A percentile compares a stretch with the other conserved stretches of the same genome.
phyloP scores from a whole-genome alignment of 2,797 vertebrate genomes.

The Ctenosaura bakeri region DNA sequence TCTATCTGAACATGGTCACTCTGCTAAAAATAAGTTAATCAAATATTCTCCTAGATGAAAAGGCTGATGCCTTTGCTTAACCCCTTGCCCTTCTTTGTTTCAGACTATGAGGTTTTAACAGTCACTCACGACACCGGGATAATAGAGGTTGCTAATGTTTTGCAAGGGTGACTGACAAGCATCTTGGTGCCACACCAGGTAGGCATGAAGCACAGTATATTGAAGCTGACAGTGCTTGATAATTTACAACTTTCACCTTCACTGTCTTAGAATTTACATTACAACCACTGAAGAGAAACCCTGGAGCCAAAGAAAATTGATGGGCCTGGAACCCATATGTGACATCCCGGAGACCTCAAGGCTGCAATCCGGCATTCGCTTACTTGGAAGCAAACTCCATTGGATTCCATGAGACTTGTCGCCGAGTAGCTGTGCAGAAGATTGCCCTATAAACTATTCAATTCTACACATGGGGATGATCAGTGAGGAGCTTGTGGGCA shows the following conservation, averaged over 20 bases:
- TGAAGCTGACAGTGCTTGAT: slow-evolving; percentile 65
- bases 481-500: slow-evolving; percentile 37
- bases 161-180: slow-evolving; percentile 72
- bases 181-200: slow-evolving; percentile 73
- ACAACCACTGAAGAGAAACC: slow-evolving; percentile 67
- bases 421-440: background rate
- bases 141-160: slow-evolving; percentile 68
- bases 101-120: slow-evolving; percentile 40
- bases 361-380: background rate
- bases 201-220: slow-evolving; percentile 61
- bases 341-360: slow-evolving; percentile 59
- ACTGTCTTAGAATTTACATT: slow-evolving; percentile 68
- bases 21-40: background rate
- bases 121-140: slow-evolving; percentile 58
- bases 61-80: background rate
- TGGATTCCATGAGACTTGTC: background rate
- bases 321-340: slow-evolving; percentile 60
- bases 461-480: slow-evolving; percentile 58
- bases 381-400: background rate
- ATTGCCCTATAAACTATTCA: slow-evolving; percentile 16
- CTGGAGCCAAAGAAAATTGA: slow-evolving; percentile 67
- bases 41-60: slow-evolving; percentile 36
- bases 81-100: slow-evolving; percentile 24
- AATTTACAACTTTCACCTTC: slow-evolving; percentile 75
- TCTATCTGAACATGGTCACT: background rate